These are phyloP conservation scores for Rosalia funebris DNA, from an alignment of 2,888 invertebrate species.

Conservation along the genomic window DNA sequence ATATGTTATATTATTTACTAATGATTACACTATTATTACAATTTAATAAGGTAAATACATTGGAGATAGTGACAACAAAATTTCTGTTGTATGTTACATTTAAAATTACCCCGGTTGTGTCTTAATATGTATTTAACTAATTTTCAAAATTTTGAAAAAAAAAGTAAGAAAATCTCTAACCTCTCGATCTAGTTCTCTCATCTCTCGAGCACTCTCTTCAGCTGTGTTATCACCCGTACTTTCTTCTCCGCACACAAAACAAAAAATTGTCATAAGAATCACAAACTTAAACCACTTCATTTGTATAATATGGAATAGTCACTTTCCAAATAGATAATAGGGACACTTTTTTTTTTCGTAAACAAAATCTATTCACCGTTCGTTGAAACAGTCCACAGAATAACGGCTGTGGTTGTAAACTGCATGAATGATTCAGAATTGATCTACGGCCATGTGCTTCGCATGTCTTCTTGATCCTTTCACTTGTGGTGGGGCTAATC, in stretches of 20 bases:
- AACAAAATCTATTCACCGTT: background rate
- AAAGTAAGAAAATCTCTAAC: too few relatives aligned
- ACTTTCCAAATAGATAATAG: too few relatives aligned
- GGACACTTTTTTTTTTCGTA: slow-evolving; percentile 8
- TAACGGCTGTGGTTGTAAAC: slow-evolving; percentile 28
- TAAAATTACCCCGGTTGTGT: too few relatives aligned
- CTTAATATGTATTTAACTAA: too few relatives aligned
- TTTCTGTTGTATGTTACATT: too few relatives aligned
- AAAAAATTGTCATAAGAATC: slow-evolving; percentile 28
- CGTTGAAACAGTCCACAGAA: background rate
- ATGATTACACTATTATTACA: too few relatives aligned
- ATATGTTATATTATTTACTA: too few relatives aligned
- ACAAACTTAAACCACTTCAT: slow-evolving; percentile 28
- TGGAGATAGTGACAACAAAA: too few relatives aligned
- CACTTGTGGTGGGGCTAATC: slow-evolving; percentile 43
- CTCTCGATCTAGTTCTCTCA: slow-evolving; percentile 37
- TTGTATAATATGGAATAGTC: too few relatives aligned
- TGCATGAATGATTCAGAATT: slow-evolving; percentile 38
- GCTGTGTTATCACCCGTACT: slow-evolving; percentile 24
- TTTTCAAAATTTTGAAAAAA: too few relatives aligned
- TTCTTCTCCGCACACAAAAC: slow-evolving; percentile 35
- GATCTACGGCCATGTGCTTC: slow-evolving; percentile 37
- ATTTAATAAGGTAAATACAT: too few relatives aligned
- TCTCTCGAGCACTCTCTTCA: slow-evolving; percentile 34
- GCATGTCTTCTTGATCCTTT: slow-evolving; percentile 43